phyloP scores from a whole-genome alignment of 1,140 invertebrate genomes.

The Eriosoma lanigerum region DNA sequence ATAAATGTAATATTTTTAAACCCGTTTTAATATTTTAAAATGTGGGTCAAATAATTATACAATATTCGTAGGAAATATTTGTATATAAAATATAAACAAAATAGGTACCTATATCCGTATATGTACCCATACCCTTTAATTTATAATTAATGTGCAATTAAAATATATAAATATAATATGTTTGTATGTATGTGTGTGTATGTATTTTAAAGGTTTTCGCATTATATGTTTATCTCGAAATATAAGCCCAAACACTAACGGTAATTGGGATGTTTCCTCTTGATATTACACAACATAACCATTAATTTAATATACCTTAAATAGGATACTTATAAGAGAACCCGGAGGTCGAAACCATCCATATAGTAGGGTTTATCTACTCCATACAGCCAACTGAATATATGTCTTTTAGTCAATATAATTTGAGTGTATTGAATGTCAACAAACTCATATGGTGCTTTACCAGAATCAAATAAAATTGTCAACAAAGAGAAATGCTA shows the following conservation, averaged over 20 bases:
- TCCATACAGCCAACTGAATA: background rate
- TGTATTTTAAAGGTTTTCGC: background rate
- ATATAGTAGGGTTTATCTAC: background rate
- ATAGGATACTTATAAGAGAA: background rate
- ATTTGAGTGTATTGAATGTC: slow-evolving; percentile 17
- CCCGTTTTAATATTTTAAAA: too few species aligned
- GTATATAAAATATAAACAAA: too few species aligned
- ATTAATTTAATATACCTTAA: slow-evolving; percentile 32
- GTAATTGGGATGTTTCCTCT: slow-evolving; percentile 22
- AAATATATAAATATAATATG: too few species aligned
- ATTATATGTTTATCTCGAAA: background rate
- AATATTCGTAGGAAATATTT: too few species aligned
- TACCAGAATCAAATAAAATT: background rate
- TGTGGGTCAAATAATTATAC: too few species aligned
- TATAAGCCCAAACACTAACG: background rate
- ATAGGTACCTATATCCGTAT: too few species aligned
- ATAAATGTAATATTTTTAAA: too few species aligned
- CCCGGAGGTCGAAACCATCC: background rate
- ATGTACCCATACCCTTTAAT: too few species aligned
- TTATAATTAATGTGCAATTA: too few species aligned
- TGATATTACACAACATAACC: slow-evolving; percentile 31
- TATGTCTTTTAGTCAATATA: slow-evolving; percentile 16
- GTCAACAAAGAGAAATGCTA: background rate
- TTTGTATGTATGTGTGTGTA: too few species aligned
- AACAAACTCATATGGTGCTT: background rate